Evolutionary conservation across 2,113 vertebrate species (phyloP).

Genomic region (Cebus imitator): DNA sequence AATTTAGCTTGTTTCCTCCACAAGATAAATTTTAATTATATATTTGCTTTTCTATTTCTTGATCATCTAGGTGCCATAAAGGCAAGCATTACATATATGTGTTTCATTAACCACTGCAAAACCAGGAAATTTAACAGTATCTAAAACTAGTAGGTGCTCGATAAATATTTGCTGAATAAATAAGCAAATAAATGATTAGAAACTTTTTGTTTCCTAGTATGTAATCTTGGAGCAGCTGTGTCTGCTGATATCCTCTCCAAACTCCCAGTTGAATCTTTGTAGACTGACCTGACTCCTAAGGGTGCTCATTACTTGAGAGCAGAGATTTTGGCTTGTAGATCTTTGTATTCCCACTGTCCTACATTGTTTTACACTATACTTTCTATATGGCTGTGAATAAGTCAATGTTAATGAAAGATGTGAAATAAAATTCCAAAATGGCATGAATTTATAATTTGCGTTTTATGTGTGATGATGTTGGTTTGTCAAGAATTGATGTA

Average conservation of each 20-base stretch:
- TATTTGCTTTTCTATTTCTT: neutral
- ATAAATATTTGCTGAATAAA: constrained; percentile 14
- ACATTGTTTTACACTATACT: neutral
- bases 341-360: neutral
- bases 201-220: neutral
- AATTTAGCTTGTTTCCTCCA: neutral
- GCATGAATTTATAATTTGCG: neutral
- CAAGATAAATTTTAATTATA: neutral
- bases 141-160: neutral
- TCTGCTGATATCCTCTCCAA: neutral
- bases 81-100: neutral
- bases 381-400: neutral
- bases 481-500: neutral
- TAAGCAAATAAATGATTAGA: neutral
- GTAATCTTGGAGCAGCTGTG: neutral
- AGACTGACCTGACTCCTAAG: neutral
- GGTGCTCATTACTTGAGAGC: neutral
- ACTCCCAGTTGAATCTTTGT: neutral
- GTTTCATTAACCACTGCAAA: neutral
- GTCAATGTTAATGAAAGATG: neutral
- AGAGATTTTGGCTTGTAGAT: neutral
- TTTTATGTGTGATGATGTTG: neutral
- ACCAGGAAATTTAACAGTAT: neutral
- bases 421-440: neutral
- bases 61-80: neutral